Evolutionary conservation across 2,888 invertebrate species (phyloP).

Genomic region (Andricus quercusramuli): DNA sequence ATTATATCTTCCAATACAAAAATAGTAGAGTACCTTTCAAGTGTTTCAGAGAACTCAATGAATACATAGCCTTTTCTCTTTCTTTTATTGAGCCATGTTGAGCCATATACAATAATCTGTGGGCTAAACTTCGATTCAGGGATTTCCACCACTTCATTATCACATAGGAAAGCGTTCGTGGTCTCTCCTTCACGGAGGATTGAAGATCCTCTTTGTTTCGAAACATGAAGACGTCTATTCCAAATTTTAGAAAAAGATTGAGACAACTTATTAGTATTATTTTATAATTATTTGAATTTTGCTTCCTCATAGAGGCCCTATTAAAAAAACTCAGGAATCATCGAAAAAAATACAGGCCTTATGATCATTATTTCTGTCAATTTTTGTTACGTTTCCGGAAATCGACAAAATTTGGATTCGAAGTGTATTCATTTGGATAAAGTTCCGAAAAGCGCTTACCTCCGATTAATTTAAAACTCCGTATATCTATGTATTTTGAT

Average conservation of each 20-base stretch:
- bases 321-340: no score
- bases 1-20: not conserved
- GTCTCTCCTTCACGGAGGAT: slow-evolving; percentile 57
- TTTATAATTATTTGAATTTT: not conserved
- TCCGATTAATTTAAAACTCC: no score
- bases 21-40: slow-evolving; percentile 79
- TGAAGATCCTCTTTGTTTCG: slow-evolving; percentile 62
- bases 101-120: slow-evolving; percentile 84
- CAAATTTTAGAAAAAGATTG: not conserved
- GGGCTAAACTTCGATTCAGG: slow-evolving; percentile 83
- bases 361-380: no score
- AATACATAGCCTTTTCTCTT: slow-evolving; percentile 83
- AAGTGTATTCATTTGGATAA: no score
- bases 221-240: slow-evolving; percentile 67
- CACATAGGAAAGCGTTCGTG: slow-evolving; percentile 59
- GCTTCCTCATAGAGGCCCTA: no score
- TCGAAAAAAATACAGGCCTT: no score
- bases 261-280: slow-evolving; percentile 33
- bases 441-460: no score
- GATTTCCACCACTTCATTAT: slow-evolving; percentile 82
- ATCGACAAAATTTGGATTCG: no score
- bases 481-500: no score
- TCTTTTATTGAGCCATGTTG: slow-evolving; percentile 83
- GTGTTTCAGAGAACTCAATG: slow-evolving; percentile 84
- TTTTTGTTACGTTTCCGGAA: no score